Evolutionary conservation across 2,113 vertebrate genomes (phyloP).

Genomic region (Corythoichthys haematopterus): DNA sequence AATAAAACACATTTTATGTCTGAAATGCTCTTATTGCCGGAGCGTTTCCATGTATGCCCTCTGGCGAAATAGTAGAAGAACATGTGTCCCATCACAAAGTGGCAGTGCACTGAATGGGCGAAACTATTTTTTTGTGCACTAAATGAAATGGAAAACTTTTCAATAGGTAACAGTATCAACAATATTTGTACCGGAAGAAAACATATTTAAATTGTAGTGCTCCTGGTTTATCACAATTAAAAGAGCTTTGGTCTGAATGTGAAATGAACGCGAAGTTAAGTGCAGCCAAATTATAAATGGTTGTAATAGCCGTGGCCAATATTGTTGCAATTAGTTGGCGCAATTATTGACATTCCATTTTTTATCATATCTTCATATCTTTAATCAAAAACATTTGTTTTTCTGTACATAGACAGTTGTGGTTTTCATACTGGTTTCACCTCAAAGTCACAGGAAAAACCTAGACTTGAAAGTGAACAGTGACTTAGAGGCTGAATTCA

Average conservation of each 20-base stretch:
- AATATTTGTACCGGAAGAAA: not conserved
- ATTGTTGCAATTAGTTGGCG: too few species aligned
- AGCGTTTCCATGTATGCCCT: conserved; percentile 51
- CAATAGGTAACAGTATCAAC: not conserved
- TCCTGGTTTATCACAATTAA: too few species aligned
- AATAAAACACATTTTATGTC: conserved; percentile 51
- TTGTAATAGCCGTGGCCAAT: too few species aligned
- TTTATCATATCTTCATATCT: too few species aligned
- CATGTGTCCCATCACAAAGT: conserved; percentile 47
- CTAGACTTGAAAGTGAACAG: not conserved
- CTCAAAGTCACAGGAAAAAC: not conserved
- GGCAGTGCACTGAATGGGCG: conserved; percentile 7
- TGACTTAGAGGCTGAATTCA: not conserved
- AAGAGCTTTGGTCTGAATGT: too few species aligned
- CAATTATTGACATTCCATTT: too few species aligned
- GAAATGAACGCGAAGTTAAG: too few species aligned
- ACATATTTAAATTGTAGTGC: not conserved
- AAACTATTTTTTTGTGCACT: conserved; percentile 7
- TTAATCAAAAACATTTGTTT: not conserved
- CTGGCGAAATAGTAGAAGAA: conserved; percentile 46
- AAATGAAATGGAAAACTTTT: conserved; percentile 13
- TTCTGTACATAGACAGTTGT: not conserved
- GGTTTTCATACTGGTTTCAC: not conserved
- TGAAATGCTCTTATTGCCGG: conserved; percentile 64
- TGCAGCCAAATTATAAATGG: too few species aligned